Evolutionary conservation across 2,797 vertebrate species (phyloP), one percentile per base, ranked within the genome.

Genomic region (Heteromormyrus szaboi): DNA sequence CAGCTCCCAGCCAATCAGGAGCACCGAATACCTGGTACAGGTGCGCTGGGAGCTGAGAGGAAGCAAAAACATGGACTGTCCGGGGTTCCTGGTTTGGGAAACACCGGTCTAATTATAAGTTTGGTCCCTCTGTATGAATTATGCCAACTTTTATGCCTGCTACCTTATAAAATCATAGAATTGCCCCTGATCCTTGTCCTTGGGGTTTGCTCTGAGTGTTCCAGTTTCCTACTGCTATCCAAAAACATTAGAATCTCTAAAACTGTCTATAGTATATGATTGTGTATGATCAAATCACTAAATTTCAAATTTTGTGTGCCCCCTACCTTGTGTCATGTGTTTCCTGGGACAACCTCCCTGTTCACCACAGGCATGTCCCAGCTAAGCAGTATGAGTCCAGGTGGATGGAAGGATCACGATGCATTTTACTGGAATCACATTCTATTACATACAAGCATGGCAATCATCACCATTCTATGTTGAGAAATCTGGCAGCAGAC

Each of bases 391-490:
- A 79, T 3, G 12, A 17, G 72, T 76, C 8, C 4, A 14, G 17
- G 19, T 44, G 37, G 72, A 9, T 79, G 7, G 72, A 44, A 14
- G 17, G 33, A n/a, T 44, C 37, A 44, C 37, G 0, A 79, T 44
- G 17, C 2, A 19, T 41, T 79, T 79, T 44, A 46, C 41, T 8
- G 19, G 37, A 79, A 79, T 79, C 37, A 79, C 37, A 44, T 72
- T 51, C 50, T 37, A 85, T 50, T 37, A 85, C 22, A 22, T 22
- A 22, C 37, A 29, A 89, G 81, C 14, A 85, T 33, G 25, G 37
- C 29, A 53, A 68, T 88, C 56, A 87, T 48, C 87, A 14, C 79
- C 76, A 22, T 72, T 89, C 46, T 68, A 6, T 88, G 86, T 88
- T 84, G 84, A 83, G 72, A 68, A 41, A 59, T 29, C 37, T 37